A percentile compares a stretch with the other conserved stretches of the same genome.
phyloP scores from a whole-genome alignment of 2,888 invertebrate genomes.

The Apodemia duryi region DNA sequence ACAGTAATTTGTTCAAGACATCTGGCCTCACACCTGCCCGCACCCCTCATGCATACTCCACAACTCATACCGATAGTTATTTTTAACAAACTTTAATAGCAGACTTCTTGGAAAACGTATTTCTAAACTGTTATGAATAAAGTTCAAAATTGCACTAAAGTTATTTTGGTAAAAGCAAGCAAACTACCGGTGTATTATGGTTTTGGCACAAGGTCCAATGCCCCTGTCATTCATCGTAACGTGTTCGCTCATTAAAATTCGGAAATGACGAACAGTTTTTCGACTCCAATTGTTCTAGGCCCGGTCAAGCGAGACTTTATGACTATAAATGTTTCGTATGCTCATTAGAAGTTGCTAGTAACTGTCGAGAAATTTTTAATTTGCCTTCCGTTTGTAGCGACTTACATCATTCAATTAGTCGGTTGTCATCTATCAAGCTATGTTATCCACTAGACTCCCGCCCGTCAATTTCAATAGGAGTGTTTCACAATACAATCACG shows the following conservation, averaged over 20 bases:
- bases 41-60: slow-evolving; percentile 43
- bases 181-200: slow-evolving; percentile 49
- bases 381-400: slow-evolving; percentile 46
- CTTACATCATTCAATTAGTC: slow-evolving; percentile 62
- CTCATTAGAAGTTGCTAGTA: slow-evolving; percentile 49
- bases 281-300: slow-evolving; percentile 56
- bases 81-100: slow-evolving; percentile 28
- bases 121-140: slow-evolving; percentile 36
- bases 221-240: slow-evolving; percentile 62
- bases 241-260: slow-evolving; percentile 65
- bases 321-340: slow-evolving; percentile 44
- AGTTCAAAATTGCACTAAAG: slow-evolving; percentile 32
- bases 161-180: slow-evolving; percentile 25
- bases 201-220: slow-evolving; percentile 68
- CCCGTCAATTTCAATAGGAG: slow-evolving; percentile 62
- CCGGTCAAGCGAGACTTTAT: slow-evolving; percentile 61
- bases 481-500: slow-evolving; percentile 48
- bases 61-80: slow-evolving; percentile 49
- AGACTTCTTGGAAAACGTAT: slow-evolving; percentile 22
- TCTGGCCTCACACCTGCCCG: slow-evolving; percentile 77
- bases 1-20: slow-evolving; percentile 77
- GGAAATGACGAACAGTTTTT: slow-evolving; percentile 74
- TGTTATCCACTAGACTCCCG: slow-evolving; percentile 49
- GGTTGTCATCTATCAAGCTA: slow-evolving; percentile 44
- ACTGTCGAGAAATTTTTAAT: slow-evolving; percentile 44